Percentiles rank a stretch among this genome's conserved stretches.
phyloP scores from a whole-genome alignment of 2,888 invertebrate genomes.

The Dioctria linearis region DNA sequence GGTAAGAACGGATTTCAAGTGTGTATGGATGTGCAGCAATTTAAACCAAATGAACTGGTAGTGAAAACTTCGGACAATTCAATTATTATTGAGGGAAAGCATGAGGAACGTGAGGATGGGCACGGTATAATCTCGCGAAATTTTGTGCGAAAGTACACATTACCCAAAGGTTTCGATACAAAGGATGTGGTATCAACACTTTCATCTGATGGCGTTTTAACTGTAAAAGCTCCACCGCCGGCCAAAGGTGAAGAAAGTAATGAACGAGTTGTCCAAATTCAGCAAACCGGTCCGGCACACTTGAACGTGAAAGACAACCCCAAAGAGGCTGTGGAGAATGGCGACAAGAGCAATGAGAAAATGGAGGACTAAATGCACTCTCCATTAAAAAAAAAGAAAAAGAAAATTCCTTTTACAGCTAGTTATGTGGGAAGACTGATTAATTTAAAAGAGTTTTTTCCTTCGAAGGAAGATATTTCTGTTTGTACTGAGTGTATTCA shows the following conservation, averaged over 20 bases:
- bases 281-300: slow-evolving; percentile 76
- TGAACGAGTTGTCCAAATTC: slow-evolving; percentile 78
- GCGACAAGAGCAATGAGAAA: slow-evolving; percentile 37
- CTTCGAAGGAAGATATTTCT: not conserved
- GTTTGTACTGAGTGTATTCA: slow-evolving; percentile 35
- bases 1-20: slow-evolving; percentile 80
- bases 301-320: slow-evolving; percentile 38
- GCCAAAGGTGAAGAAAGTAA: slow-evolving; percentile 58
- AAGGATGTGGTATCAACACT: slow-evolving; percentile 81
- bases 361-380: slow-evolving; percentile 12
- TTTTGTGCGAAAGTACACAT: slow-evolving; percentile 80
- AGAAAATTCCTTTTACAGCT: slow-evolving; percentile 7
- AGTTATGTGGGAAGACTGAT: slow-evolving; percentile 30
- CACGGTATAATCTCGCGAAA: slow-evolving; percentile 82
- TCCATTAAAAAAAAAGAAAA: too few relatives aligned
- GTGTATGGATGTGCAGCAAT: slow-evolving; percentile 84
- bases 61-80: slow-evolving; percentile 83
- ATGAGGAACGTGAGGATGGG: slow-evolving; percentile 80
- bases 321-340: slow-evolving; percentile 24
- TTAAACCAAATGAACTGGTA: slow-evolving; percentile 82
- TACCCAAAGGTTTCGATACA: slow-evolving; percentile 84
- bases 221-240: slow-evolving; percentile 75
- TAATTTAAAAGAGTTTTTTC: slow-evolving; percentile 28
- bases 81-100: slow-evolving; percentile 82
- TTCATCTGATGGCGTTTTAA: slow-evolving; percentile 81